Evolutionary conservation across 2,888 invertebrate species (phyloP), one percentile per base, ranked within the genome.

Genomic region (Phyllotreta striolata): DNA sequence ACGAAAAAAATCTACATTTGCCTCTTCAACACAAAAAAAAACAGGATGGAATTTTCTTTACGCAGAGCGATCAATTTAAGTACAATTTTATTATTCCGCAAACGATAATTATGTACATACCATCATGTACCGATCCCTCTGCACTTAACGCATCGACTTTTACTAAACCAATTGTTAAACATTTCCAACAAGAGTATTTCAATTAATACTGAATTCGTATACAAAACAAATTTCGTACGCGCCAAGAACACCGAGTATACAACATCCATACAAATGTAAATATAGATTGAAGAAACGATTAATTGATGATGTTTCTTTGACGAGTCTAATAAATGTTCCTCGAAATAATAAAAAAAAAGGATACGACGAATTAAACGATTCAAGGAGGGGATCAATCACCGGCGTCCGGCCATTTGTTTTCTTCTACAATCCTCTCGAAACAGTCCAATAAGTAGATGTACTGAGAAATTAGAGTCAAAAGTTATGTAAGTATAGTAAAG

Each of bases 401-500:
- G 51, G 90, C 89, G 80, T 92, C 92, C 63, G 89, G 87, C 92
- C 92, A 93, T 81, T 90, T 91, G 72, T 89, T 88, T 81, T 98
- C 97, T 80, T 96, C 95, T 80, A 92, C 91, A 86, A 97, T 93
- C 85, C 95, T 88, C 81, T 96, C 96, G 85, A 98, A 96, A 82
- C 98, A 97, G 82, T 96, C 97, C 82, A 91, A 89, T 78, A 96
- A 88, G 85, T 90, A 96, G 77, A 91, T 89, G 78, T 91, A 93
- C 95, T 96, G 10, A 88, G 86, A 66, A 74, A 68, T 73, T 74
- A 54, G 51, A 70, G n/a, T n/a, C n/a, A n/a, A n/a, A n/a, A n/a
- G n/a, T n/a, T 12, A 12, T 34, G 35, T 41, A 56, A 24, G 41
- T 61, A 8, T 38, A 52, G 34, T 24, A 37, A 9, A 54, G 60